phyloP scores from a whole-genome alignment of 2,888 invertebrate genomes.

The Lypha dubia region DNA sequence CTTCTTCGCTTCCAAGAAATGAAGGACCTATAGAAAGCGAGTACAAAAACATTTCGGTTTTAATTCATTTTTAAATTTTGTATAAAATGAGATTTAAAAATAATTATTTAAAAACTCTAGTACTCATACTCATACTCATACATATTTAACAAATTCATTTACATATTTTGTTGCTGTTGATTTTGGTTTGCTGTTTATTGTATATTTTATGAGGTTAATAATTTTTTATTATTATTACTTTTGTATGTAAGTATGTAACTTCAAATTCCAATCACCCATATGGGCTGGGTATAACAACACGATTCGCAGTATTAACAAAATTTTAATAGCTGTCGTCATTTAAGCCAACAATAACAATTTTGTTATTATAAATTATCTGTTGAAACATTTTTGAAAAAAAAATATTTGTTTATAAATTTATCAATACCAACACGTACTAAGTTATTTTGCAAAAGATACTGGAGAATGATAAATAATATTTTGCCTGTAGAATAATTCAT shows the following conservation, averaged over 20 bases:
- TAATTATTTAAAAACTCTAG: not conserved
- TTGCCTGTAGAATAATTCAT: constrained; percentile 62
- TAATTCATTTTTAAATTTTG: not conserved
- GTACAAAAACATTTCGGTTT: not conserved
- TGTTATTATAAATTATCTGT: constrained; percentile 31
- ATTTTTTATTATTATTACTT: constrained; percentile 13
- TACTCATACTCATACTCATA: not conserved
- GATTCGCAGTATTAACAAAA: constrained; percentile 20
- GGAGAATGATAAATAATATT: constrained; percentile 59
- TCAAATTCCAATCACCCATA: constrained; percentile 50
- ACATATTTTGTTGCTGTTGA: not conserved
- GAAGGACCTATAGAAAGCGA: not conserved
- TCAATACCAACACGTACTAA: constrained; percentile 60
- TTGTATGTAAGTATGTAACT: too few relatives aligned
- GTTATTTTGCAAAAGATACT: constrained; percentile 47
- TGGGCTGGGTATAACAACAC: constrained; percentile 25
- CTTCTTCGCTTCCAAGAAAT: too few relatives aligned
- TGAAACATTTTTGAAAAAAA: constrained; percentile 45
- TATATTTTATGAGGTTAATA: constrained; percentile 47
- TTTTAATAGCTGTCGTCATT: constrained; percentile 19
- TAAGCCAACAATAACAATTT: not conserved
- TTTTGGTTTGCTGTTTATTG: not conserved
- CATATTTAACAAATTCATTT: constrained; percentile 13
- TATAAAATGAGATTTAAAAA: not conserved
- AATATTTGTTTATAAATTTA: constrained; percentile 36